Evolutionary conservation across 1,140 invertebrate species (phyloP).

Genomic region (Drosophila murphyi): DNA sequence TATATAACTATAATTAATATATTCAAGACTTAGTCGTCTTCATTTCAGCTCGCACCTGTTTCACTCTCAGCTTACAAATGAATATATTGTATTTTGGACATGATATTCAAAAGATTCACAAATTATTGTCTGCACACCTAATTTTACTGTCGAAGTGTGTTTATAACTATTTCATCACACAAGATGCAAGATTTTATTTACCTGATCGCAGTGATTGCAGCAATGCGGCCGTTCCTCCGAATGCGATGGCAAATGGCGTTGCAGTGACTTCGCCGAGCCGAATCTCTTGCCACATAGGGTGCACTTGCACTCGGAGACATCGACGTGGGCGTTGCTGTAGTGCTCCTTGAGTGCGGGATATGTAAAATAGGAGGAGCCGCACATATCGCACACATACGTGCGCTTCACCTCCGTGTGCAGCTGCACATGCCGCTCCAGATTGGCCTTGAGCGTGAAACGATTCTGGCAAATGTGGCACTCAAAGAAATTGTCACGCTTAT

Average conservation of each 20-base stretch:
- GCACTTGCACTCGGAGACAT: slow-evolving; percentile 79
- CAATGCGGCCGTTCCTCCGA: slow-evolving; percentile 94
- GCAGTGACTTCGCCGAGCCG: slow-evolving; percentile 85
- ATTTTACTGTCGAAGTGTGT: too few species aligned
- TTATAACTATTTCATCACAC: too few species aligned
- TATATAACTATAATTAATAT: too few species aligned
- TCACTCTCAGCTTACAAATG: too few species aligned
- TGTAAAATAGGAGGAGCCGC: slow-evolving; percentile 84
- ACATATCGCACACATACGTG: slow-evolving; percentile 82
- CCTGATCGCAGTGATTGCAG: slow-evolving; percentile 90
- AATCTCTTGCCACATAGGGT: slow-evolving; percentile 82
- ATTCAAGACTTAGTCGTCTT: too few species aligned
- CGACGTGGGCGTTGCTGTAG: slow-evolving; percentile 81
- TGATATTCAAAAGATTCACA: too few species aligned
- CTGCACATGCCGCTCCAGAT: slow-evolving; percentile 83
- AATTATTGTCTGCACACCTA: too few species aligned
- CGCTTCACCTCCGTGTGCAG: slow-evolving; percentile 83
- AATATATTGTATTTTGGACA: too few species aligned
- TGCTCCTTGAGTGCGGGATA: slow-evolving; percentile 83
- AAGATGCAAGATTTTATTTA: slow-evolving; percentile 9
- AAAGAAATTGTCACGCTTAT: slow-evolving; percentile 82
- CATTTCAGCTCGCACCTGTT: too few species aligned
- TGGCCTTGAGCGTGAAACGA: slow-evolving; percentile 82
- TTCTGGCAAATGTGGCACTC: slow-evolving; percentile 84
- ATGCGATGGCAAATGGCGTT: slow-evolving; percentile 94